Base-by-base conservation (phyloP, 2,888 invertebrate genomes). In the Auanema freiburgensis region DNA sequence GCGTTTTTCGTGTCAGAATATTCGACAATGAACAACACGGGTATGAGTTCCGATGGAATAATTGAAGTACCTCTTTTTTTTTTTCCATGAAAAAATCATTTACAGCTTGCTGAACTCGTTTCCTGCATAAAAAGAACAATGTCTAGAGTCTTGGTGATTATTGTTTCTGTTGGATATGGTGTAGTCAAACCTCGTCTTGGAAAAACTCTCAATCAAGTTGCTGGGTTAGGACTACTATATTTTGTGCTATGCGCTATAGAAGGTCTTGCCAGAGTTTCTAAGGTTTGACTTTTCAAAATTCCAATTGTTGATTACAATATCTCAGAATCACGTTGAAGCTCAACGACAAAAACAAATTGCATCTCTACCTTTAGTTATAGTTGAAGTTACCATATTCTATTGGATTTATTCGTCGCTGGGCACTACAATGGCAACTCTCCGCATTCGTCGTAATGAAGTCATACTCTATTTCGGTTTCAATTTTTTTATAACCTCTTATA, bases 101-200 rank as follows among this genome's bases (percentile, higher is more conserved):
- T 70, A 41, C 58, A 81, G 79, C 21, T 91, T 72, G 95, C 94
- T 0, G 94, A 94, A 86, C 89, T 93, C 86, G 89, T 94, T 4
- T 95, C 94, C 0, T 92, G 92, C 80, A 90, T 90, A 10, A 96
- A 96, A 86, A 87, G 94, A 57, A 91, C 93, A 0, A 87, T 96
- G 72, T 92, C 95, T 0, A 87, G 94, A 71, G 93, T 95, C 90
- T 87, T 96, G 60, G 92, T 95, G 72, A 91, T 96, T 63, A 93
- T 95, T 63, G 94, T 94, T 66, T 92, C 92, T 69, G 88, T 95
- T 54, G 95, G 95, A 54, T 95, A 93, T 86, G 95, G 95, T 54
- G 93, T 95, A 78, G 93, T 94, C 71, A 94, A 93, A 84, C 94
- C 94, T 0, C 89, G 94, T 18, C 86, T 95, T 43, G 94, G 94